A percentile compares a stretch with the other conserved stretches of the same genome.
Conservation (phyloP, 1,140 invertebrate genomes). For the Aphidius ervi region DNA sequence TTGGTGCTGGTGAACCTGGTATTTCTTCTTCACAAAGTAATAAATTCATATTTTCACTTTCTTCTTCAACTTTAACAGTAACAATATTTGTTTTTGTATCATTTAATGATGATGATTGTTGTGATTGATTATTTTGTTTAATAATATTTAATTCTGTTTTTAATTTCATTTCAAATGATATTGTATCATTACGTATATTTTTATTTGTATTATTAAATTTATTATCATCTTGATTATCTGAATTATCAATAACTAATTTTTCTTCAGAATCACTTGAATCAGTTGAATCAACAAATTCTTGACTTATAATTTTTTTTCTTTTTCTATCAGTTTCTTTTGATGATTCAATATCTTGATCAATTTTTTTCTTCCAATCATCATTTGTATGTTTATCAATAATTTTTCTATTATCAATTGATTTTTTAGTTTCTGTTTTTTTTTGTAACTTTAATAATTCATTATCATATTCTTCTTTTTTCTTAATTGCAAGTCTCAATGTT, state of each 20-base stretch:
- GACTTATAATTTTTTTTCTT: conserved; percentile 45
- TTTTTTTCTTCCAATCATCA: conserved; percentile 28
- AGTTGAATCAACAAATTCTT: conserved; percentile 53
- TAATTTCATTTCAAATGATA: conserved; percentile 33
- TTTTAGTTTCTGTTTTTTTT: conserved; percentile 34
- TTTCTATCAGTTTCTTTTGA: conserved; percentile 44
- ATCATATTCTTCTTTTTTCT: conserved; percentile 37
- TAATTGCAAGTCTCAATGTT: conserved; percentile 5
- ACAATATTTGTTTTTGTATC: conserved; percentile 10
- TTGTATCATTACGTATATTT: neutral
- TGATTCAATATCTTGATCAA: conserved; percentile 27
- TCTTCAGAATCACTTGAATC: conserved; percentile 73
- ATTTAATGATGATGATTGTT: neutral
- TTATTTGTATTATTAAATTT: neutral
- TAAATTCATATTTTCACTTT: conserved; percentile 60
- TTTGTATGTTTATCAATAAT: conserved; percentile 23
- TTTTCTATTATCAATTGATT: conserved; percentile 30
- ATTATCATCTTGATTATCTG: conserved; percentile 42
- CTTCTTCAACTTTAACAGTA: conserved; percentile 39
- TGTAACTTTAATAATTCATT: conserved; percentile 33
- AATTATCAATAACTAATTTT: conserved; percentile 58
- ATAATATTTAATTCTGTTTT: conserved; percentile 29
- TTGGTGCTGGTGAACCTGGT: conserved; percentile 76
- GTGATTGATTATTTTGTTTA: conserved; percentile 17
- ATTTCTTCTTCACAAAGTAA: conserved; percentile 80